phyloP scores from a whole-genome alignment of 2,797 vertebrate species.

The Vespertilio murinus region DNA sequence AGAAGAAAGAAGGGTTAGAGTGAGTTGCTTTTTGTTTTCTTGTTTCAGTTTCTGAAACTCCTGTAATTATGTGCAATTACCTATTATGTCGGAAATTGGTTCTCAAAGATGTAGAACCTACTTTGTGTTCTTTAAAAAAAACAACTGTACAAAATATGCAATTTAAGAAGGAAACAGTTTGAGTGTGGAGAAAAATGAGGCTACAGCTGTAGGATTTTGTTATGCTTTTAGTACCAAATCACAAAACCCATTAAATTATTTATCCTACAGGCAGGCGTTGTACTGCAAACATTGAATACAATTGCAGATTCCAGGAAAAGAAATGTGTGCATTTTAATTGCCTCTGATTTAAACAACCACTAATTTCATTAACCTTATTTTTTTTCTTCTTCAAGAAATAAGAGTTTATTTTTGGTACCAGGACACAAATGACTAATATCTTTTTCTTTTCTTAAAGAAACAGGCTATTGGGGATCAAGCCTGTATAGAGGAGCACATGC shows the following conservation, averaged over 20 bases:
- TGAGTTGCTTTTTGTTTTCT: constrained; percentile 57
- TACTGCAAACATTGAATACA: constrained; percentile 81
- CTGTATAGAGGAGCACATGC: not conserved
- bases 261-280: constrained; percentile 84
- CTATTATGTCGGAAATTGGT: constrained; percentile 77
- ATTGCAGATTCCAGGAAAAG: constrained; percentile 78
- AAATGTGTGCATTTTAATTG: constrained; percentile 82
- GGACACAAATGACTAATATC: constrained; percentile 46
- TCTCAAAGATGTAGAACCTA: constrained; percentile 79
- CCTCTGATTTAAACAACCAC: constrained; percentile 80
- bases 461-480: not conserved
- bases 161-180: constrained; percentile 80
- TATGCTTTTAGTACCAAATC: constrained; percentile 85
- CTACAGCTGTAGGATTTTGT: constrained; percentile 85
- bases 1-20: not conserved
- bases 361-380: constrained; percentile 82
- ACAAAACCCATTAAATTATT: constrained; percentile 86
- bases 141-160: constrained; percentile 79
- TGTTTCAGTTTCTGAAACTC: constrained; percentile 77
- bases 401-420: constrained; percentile 67
- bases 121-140: constrained; percentile 59
- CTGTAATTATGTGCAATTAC: constrained; percentile 81
- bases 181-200: constrained; percentile 79
- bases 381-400: constrained; percentile 65
- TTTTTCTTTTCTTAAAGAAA: constrained; percentile 59